A percentile compares a stretch with the other conserved stretches of the same genome.
Conservation (phyloP, 2,797 vertebrate genomes). For the Hydrophis major region DNA sequence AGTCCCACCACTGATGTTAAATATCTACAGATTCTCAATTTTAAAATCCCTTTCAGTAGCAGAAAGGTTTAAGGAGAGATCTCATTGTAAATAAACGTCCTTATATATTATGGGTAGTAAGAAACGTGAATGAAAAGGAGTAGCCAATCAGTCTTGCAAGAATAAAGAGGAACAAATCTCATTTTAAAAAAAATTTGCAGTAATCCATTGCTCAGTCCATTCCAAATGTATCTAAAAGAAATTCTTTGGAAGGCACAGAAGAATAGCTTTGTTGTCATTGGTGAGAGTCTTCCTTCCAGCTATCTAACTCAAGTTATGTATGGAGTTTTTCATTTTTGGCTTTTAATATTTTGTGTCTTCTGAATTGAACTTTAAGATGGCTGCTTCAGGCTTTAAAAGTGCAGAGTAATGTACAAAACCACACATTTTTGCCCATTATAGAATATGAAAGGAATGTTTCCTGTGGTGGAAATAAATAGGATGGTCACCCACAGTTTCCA, state of each 20-base stretch:
- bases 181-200: neutral
- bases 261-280: neutral
- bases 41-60: neutral
- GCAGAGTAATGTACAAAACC: conserved; percentile 11
- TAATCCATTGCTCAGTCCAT: neutral
- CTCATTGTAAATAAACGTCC: neutral
- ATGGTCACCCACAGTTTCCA: conserved; percentile 48
- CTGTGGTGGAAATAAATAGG: conserved; percentile 38
- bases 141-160: neutral
- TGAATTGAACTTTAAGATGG: conserved; percentile 32
- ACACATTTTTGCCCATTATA: conserved; percentile 17
- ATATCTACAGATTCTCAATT: neutral
- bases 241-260: neutral
- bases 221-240: neutral
- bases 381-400: conserved; percentile 28
- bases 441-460: conserved; percentile 29
- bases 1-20: too few relatives aligned
- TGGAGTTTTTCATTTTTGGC: neutral
- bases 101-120: neutral
- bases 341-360: conserved; percentile 4
- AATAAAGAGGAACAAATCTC: neutral
- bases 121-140: neutral
- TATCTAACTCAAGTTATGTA: neutral
- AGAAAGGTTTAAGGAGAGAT: neutral
- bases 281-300: neutral